Base-by-base conservation (phyloP, 2,797 vertebrate species). In the Meriones psammophilus region DNA sequence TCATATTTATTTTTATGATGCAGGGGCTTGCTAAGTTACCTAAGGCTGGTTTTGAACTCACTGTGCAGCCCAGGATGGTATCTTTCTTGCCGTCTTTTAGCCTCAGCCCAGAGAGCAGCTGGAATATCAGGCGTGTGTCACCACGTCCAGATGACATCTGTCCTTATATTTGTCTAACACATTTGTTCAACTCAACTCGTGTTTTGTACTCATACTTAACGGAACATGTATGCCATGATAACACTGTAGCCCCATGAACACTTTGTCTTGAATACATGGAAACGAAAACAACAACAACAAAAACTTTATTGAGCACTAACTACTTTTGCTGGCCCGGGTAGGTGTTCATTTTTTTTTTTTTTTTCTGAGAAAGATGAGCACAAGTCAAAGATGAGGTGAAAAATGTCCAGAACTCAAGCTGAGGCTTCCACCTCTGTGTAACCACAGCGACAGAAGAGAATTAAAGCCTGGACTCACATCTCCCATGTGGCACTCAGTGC, bases 81-180 rank as follows among this genome's bases (percentile, higher is more conserved):
- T 91, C 89, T 30, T 30, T 88, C 36, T 22, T 10, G 24, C 26
- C 60, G 12, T 30, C 62, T 66, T 54, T 36, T 68, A 12, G 13
- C 58, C 50, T 20, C 5, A 9, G n/a, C 6, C 15, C 24, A 5
- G 62, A 18, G 17, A 30, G 60, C 30, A 69, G 46, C 17, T 79
- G 46, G 33, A 1, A 28, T 54, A 39, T 15, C 24, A 79, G 50
- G 15, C 46, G 26, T 28, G 62, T 30, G 64, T 9, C n/a, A 33
- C 26, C 33, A 28, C 5, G 46, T 28, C 62, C 46, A 68, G 24
- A 30, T n/a, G 24, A 83, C 2, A 1, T 4, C 84, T 13, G 10
- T 24, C 1, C 15, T 36, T 69, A 1, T 7, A 5, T 60, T 28
- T 24, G 17, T 42, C n/a, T 7, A 28, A 14, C 0, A 33, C 6